Percentiles rank a stretch among this genome's conserved stretches.
Evolutionary conservation across 2,113 vertebrate genomes (phyloP).

Genomic region (Melanostigma gelatinosum): DNA sequence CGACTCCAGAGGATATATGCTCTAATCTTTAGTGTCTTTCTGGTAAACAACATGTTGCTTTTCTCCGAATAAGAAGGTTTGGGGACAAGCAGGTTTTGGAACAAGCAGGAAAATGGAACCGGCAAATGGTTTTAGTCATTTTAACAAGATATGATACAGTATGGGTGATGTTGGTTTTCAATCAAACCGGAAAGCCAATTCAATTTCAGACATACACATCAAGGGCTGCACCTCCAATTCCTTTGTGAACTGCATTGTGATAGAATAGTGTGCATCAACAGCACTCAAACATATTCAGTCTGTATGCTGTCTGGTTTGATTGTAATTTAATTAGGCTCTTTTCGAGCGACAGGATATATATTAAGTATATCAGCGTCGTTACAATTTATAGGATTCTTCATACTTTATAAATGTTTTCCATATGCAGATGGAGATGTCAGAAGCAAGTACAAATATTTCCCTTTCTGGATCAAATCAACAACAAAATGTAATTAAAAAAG

Average conservation of each 20-base stretch:
- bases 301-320: neutral
- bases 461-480: neutral
- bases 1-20: slow-evolving; percentile 10
- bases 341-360: neutral
- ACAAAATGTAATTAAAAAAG: neutral
- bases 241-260: neutral
- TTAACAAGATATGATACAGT: neutral
- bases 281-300: neutral
- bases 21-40: slow-evolving; percentile 31
- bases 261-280: neutral
- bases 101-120: neutral
- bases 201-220: neutral
- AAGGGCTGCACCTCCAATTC: neutral
- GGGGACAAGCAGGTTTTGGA: neutral
- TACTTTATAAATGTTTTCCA: neutral
- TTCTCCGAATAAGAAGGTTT: neutral
- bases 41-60: slow-evolving; percentile 16
- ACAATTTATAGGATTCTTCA: neutral
- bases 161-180: neutral
- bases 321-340: neutral
- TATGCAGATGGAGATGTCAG: neutral
- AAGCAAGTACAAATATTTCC: neutral
- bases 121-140: neutral
- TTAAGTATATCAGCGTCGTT: neutral
- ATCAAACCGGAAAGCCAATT: neutral